A percentile compares a stretch with the other conserved stretches of the same genome.
Conservation (phyloP, 1,140 invertebrate genomes). For the Macrobrachium nipponense region DNA sequence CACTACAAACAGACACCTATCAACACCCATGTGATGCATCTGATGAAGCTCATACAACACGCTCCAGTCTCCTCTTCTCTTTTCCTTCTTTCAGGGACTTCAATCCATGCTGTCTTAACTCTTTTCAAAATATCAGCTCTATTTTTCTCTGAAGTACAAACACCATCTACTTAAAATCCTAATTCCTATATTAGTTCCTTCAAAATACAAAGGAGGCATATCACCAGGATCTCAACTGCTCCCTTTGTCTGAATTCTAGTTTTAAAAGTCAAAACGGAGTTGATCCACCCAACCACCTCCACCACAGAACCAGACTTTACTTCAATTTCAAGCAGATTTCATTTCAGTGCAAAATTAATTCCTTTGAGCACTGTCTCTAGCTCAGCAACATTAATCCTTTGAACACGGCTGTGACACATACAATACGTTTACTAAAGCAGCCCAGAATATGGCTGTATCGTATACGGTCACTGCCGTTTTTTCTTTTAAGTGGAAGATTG, state of each 20-base stretch:
- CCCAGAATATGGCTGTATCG: too few species aligned
- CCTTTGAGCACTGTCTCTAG: too few species aligned
- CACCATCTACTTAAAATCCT: too few species aligned
- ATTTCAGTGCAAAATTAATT: too few species aligned
- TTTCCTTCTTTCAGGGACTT: too few species aligned
- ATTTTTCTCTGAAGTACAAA: not conserved
- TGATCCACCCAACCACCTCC: not conserved
- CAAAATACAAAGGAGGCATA: not conserved
- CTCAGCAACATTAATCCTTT: too few species aligned
- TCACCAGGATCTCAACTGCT: not conserved
- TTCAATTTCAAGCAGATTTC: too few species aligned
- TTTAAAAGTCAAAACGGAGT: not conserved
- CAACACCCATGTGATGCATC: conserved; percentile 37
- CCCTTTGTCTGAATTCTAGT: not conserved
- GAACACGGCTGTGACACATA: too few species aligned
- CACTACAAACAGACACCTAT: conserved; percentile 26
- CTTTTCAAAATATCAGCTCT: conserved; percentile 21
- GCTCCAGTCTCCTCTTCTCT: not conserved
- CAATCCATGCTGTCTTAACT: conserved; percentile 27
- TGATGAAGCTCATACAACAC: conserved; percentile 16
- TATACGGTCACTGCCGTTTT: too few species aligned
- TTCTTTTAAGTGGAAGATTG: too few species aligned
- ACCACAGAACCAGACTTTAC: not conserved
- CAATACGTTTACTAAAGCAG: too few species aligned
- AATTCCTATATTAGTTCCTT: not conserved